These are phyloP conservation scores for Embiotoca jacksoni DNA, from an alignment of 2,113 vertebrate genomes.

Conservation along the genomic window DNA sequence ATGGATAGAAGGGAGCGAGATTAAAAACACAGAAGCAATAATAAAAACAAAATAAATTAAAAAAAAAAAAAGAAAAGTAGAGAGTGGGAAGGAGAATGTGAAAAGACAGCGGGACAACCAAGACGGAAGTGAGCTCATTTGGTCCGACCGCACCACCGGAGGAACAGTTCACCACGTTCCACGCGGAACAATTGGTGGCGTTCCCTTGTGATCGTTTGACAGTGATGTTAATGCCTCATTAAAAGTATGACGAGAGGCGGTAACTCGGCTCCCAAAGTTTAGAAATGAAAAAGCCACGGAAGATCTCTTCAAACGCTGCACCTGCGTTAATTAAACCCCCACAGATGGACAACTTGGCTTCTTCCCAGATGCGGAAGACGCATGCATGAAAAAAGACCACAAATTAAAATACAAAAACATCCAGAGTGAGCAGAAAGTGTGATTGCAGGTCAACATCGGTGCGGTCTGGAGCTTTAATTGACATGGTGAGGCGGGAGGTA, in stretches of 20 bases:
- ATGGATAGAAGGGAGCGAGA: conserved; percentile 21
- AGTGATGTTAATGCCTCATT: conserved; percentile 76
- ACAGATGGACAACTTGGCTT: conserved; percentile 65
- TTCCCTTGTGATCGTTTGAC: conserved; percentile 59
- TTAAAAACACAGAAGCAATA: conserved; percentile 6
- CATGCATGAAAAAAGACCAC: conserved; percentile 14
- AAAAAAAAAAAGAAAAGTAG: neutral
- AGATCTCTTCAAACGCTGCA: conserved; percentile 47
- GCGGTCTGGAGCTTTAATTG: conserved; percentile 43
- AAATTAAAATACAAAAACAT: neutral
- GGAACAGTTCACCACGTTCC: conserved; percentile 57
- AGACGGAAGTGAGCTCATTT: conserved; percentile 50
- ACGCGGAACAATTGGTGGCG: conserved; percentile 42
- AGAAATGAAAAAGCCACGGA: conserved; percentile 48
- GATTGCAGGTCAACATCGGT: conserved; percentile 14
- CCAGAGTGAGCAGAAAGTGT: conserved; percentile 8
- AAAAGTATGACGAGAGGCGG: conserved; percentile 54
- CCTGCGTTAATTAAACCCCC: conserved; percentile 62
- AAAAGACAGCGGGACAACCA: conserved; percentile 52
- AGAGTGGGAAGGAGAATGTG: conserved; percentile 39
- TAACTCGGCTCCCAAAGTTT: conserved; percentile 42
- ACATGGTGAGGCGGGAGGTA: conserved; percentile 17
- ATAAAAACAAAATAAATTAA: neutral
- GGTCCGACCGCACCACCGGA: conserved; percentile 38
- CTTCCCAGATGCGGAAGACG: conserved; percentile 32